These are phyloP conservation scores for Spatulosminthurus flaviceps DNA, from an alignment of 2,888 invertebrate species.

Conservation along the genomic window DNA sequence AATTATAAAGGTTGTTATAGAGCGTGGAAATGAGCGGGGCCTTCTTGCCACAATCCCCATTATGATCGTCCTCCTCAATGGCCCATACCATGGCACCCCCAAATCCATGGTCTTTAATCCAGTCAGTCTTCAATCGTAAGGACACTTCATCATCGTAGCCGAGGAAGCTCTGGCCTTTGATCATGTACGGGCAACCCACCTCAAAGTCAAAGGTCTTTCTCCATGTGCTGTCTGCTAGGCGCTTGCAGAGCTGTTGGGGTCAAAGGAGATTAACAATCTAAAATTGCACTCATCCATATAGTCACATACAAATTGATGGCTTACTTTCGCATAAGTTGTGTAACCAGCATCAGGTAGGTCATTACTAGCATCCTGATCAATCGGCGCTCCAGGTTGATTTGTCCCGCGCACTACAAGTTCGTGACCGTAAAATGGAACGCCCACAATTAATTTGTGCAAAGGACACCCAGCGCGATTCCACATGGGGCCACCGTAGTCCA, in stretches of 20 bases:
- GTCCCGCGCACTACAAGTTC: conserved; percentile 83
- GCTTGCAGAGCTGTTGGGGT: conserved; percentile 70
- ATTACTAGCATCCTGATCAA: conserved; percentile 89
- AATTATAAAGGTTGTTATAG: conserved; percentile 68
- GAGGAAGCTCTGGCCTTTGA: conserved; percentile 82
- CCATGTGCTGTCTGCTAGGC: conserved; percentile 74
- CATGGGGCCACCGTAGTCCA: conserved; percentile 87
- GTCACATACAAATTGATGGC: background rate
- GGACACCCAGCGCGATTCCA: conserved; percentile 92
- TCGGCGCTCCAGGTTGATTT: conserved; percentile 83
- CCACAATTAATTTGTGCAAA: conserved; percentile 84
- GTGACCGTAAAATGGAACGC: conserved; percentile 88
- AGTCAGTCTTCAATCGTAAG: conserved; percentile 88
- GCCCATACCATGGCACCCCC: conserved; percentile 93
- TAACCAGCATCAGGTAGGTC: conserved; percentile 81
- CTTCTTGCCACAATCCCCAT: conserved; percentile 79
- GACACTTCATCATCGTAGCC: conserved; percentile 85
- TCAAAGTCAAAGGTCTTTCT: conserved; percentile 83
- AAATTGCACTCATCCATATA: background rate
- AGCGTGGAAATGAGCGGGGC: conserved; percentile 79
- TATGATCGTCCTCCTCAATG: conserved; percentile 89
- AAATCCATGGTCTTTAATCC: conserved; percentile 81
- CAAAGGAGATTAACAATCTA: conserved; percentile 66
- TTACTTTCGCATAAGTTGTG: conserved; percentile 11
- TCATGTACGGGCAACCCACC: conserved; percentile 79